Evolutionary conservation across 2,797 vertebrate genomes (phyloP), one percentile per base, ranked within the genome.

Genomic region (Babyrousa celebensis): DNA sequence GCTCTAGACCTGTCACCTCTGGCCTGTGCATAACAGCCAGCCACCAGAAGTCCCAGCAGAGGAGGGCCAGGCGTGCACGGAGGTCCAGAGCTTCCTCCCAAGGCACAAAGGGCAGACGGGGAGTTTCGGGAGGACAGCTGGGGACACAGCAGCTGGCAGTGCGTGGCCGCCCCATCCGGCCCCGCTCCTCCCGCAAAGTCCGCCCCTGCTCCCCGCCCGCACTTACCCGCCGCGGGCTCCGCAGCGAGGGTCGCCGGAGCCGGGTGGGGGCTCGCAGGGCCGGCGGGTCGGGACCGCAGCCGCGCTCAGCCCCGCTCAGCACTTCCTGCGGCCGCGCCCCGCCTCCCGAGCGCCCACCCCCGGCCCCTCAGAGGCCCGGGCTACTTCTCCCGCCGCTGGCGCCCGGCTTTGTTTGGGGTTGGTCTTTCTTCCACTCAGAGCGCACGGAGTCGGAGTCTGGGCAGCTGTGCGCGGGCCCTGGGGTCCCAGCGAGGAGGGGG

Each of bases 371-470:
- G 6, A 27, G 43, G 63, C 84, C 80, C 43, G 1, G 54, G 79
- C 74, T 75, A 16, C 52, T 52, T 56, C 63, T 56, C 12, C 67
- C 18, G 67, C 43, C 58, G 25, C 62, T 25, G 10, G 82, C 72
- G 82, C 89, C 93, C 36, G 58, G 77, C 94, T 96, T 96, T 97
- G 96, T 97, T 75, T 43, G 52, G 83, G 70, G 88, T 58, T 85
- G 20, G 88, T 32, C 56, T 82, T 83, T 54, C 65, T 96, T 71
- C 40, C 65, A 27, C 90, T 91, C 74, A 36, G 68, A 94, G 96
- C 85, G 80, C 91, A 62, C 65, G 8, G 6, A 80, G 54, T 14
- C 0, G 9, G 70, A 40, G 48, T 79, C n/a, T 12, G 75, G 82
- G 63, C 88, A 65, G 85, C 89, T 60, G 97, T 25, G 94, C 15